Evolutionary conservation across 2,113 vertebrate species (phyloP).

Genomic region (Promerops cafer): DNA sequence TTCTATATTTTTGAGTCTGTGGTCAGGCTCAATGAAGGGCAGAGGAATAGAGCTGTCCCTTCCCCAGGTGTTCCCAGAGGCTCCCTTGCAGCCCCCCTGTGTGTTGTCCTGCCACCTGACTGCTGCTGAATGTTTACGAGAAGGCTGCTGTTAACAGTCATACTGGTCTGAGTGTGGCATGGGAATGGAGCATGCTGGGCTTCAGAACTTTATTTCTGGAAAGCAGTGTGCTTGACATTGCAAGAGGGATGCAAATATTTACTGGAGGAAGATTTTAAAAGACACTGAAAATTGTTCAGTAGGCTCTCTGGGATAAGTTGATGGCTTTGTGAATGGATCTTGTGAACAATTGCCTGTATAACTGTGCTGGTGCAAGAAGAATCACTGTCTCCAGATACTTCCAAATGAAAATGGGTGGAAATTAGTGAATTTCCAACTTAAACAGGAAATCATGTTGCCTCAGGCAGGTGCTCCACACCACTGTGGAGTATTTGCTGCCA

Average conservation of each 20-base stretch:
- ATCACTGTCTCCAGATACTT: background rate
- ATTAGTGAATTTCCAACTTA: background rate
- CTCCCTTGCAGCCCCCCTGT: background rate
- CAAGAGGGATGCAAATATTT: background rate
- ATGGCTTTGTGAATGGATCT: background rate
- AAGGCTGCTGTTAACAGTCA: background rate
- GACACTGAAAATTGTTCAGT: background rate
- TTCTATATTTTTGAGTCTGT: background rate
- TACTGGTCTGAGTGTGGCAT: background rate
- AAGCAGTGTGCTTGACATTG: background rate
- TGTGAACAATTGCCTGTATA: background rate
- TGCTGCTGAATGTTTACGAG: background rate
- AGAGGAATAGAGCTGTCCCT: background rate
- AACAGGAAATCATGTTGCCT: background rate
- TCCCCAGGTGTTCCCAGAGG: background rate
- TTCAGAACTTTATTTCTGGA: background rate
- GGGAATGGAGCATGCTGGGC: background rate
- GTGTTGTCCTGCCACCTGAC: fast-evolving
- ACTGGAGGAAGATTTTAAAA: background rate
- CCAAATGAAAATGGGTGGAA: background rate
- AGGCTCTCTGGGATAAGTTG: background rate
- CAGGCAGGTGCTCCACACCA: background rate
- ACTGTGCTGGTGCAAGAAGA: background rate
- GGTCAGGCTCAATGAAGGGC: background rate
- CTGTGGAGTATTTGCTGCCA: fast-evolving